Percentiles rank a stretch among this genome's conserved stretches.
phyloP scores from a whole-genome alignment of 2,888 invertebrate species.

The Machimus atricapillus region DNA sequence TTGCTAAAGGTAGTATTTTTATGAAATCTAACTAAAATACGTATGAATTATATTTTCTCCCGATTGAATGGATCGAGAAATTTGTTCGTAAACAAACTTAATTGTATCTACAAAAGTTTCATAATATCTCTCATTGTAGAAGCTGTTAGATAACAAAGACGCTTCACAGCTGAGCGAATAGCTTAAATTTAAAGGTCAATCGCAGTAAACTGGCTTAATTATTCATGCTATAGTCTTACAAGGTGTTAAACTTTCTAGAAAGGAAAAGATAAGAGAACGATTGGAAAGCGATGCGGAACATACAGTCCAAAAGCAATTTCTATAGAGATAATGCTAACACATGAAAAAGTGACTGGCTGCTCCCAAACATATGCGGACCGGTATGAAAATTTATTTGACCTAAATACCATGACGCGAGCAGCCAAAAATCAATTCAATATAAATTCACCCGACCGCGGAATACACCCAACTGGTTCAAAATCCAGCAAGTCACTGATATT shows the following conservation, averaged over 20 bases:
- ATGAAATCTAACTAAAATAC: too few species aligned
- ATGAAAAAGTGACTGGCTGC: background rate
- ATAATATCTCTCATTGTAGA: background rate
- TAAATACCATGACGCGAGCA: constrained; percentile 2
- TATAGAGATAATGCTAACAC: background rate
- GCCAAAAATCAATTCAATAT: background rate
- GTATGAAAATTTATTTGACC: constrained; percentile 1
- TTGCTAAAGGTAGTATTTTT: too few species aligned
- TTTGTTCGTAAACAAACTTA: background rate
- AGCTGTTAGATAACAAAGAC: background rate
- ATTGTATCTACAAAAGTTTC: too few species aligned
- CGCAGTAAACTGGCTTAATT: background rate
- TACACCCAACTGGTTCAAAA: background rate
- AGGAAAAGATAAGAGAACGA: background rate
- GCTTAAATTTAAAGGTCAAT: background rate
- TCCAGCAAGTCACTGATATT: background rate
- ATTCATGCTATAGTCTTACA: background rate
- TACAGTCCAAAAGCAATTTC: background rate
- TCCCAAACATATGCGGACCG: background rate
- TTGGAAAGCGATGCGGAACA: background rate
- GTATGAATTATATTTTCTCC: too few species aligned
- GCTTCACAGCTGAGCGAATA: background rate
- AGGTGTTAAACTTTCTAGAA: background rate
- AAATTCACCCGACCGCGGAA: background rate
- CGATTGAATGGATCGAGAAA: too few species aligned